Percentiles rank a stretch among this genome's conserved stretches.
phyloP scores from a whole-genome alignment of 2,888 invertebrate genomes.

The Pterobdella sp. region DNA sequence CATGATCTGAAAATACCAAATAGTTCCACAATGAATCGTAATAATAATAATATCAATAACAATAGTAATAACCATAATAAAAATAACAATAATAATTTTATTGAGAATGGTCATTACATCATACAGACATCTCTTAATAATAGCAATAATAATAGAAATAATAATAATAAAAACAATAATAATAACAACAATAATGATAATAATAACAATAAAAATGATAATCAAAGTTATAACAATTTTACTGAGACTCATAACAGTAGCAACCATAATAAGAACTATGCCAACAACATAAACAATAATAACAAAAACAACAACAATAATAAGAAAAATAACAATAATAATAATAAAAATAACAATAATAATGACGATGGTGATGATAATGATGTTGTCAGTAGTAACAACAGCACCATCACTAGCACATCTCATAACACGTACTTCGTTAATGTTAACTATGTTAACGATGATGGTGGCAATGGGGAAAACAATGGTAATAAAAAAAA shows the following conservation, averaged over 20 bases:
- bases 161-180: background rate
- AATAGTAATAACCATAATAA: background rate
- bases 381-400: background rate
- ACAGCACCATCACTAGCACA: background rate
- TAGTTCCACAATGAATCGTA: no score
- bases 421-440: constrained; percentile 1
- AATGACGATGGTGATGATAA: background rate
- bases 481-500: no score
- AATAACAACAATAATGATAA: background rate
- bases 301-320: background rate
- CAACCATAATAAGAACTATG: background rate
- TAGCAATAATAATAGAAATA: background rate
- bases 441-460: no score
- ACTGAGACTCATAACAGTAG: background rate
- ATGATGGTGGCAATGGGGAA: no score
- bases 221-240: background rate
- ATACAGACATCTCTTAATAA: background rate
- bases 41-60: background rate
- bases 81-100: background rate
- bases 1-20: no score
- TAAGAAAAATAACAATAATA: background rate
- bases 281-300: background rate
- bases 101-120: background rate
- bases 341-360: background rate
- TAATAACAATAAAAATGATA: background rate